Evolutionary conservation across 2,888 invertebrate species (phyloP), one percentile per base, ranked within the genome.

Genomic region (Endomychus coccineus): DNA sequence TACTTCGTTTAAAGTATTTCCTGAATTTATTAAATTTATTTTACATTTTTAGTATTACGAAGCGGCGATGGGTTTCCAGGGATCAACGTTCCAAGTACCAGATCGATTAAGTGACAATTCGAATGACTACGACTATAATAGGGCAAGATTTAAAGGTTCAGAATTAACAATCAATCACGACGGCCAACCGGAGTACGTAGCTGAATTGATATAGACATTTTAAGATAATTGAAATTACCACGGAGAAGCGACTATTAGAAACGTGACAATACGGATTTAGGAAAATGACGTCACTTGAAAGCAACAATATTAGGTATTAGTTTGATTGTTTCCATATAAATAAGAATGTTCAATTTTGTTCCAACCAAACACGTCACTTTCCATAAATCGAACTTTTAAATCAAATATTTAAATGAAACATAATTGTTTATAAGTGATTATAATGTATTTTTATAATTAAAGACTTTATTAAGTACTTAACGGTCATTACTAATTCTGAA

Each of bases 41-140:
- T 3, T 13, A 9, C 42, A 50, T 49, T 59, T 61, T n/a, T 46
- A 75, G 75, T 69, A 75, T 57, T 74, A 74, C 47, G 77, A 76
- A 55, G 74, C 75, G 22, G 74, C 75, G 13, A 70, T 77, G 67
- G 75, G 76, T 44, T 77, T 76, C 54, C 75, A 76, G 64, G 82
- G 82, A 9, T 81, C 81, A 48, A 82, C 82, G 40, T 82, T 82
- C 59, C 82, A 82, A 63, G 84, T 83, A 7, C 83, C 82, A 10
- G 67, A 67, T 14, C 40, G 51, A 38, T 38, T 57, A 21, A 50
- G 48, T 36, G 35, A 36, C 11, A 40, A 36, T 21, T 15, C 34
- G 4, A n/a, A n/a, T n/a, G 56, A 58, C 5, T 57, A 55, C 35
- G 57, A 54, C 28, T 49, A 55, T 3, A 54, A 54, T 23, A 46